Evolutionary conservation across 2,888 invertebrate genomes (phyloP).

Genomic region (Hemithea aestivaria): DNA sequence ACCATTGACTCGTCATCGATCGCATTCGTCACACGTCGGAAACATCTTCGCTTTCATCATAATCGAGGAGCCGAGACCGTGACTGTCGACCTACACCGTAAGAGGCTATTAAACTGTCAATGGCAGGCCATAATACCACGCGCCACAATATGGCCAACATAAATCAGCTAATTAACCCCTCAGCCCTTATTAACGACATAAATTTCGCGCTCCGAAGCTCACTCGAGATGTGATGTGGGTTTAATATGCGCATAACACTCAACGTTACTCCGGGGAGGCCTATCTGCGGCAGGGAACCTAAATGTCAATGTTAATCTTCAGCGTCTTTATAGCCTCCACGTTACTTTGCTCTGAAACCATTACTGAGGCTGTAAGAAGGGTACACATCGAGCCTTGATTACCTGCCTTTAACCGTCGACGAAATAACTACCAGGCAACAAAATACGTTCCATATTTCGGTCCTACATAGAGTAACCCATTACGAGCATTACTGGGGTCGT

Average conservation of each 20-base stretch:
- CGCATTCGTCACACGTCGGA: constrained; percentile 39
- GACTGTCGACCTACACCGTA: constrained; percentile 36
- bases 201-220: constrained; percentile 64
- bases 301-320: constrained; percentile 39
- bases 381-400: constrained; percentile 15
- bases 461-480: neutral
- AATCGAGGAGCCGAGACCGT: constrained; percentile 32
- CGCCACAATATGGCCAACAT: constrained; percentile 65
- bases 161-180: constrained; percentile 76
- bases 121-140: constrained; percentile 58
- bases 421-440: too few species aligned
- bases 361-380: constrained; percentile 24
- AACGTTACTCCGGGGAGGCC: constrained; percentile 26
- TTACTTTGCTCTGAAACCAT: constrained; percentile 27
- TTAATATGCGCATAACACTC: constrained; percentile 60
- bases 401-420: too few species aligned
- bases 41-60: constrained; percentile 46
- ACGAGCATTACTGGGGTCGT: constrained; percentile 31
- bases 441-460: too few species aligned
- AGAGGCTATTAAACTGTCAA: constrained; percentile 66
- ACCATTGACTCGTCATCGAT: constrained; percentile 4
- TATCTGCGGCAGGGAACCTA: constrained; percentile 29
- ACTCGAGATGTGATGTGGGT: constrained; percentile 62
- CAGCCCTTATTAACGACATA: constrained; percentile 74
- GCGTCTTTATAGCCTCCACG: constrained; percentile 33